These are phyloP conservation scores for Oligia latruncula DNA, from an alignment of 2,888 invertebrate genomes.

Conservation along the genomic window DNA sequence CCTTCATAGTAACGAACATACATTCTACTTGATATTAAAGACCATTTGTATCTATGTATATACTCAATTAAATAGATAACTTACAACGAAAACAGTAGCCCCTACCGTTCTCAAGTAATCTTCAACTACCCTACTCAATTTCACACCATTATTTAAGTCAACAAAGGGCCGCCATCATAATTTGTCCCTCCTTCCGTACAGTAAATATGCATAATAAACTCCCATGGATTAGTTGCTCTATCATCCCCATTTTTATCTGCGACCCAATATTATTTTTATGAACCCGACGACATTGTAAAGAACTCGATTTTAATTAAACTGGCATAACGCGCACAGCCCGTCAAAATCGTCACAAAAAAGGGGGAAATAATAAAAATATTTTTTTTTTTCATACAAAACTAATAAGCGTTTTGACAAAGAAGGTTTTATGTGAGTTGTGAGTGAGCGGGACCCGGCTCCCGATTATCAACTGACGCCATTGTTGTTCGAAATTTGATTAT, in stretches of 20 bases:
- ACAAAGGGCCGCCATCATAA: slow-evolving; percentile 80
- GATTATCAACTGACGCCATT: slow-evolving; percentile 87
- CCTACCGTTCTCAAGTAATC: slow-evolving; percentile 46
- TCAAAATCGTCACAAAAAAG: slow-evolving; percentile 65
- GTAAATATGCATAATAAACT: slow-evolving; percentile 78
- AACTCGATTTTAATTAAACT: slow-evolving; percentile 86
- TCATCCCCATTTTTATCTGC: slow-evolving; percentile 66
- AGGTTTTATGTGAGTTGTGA: slow-evolving; percentile 80
- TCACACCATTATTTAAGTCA: slow-evolving; percentile 84
- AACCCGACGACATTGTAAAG: slow-evolving; percentile 76
- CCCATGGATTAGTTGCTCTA: slow-evolving; percentile 56
- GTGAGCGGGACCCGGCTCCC: slow-evolving; percentile 78
- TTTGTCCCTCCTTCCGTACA: slow-evolving; percentile 75
- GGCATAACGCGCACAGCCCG: slow-evolving; percentile 78
- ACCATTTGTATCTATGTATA: not conserved
- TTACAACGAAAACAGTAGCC: slow-evolving; percentile 50
- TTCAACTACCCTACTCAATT: slow-evolving; percentile 73
- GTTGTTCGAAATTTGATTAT: slow-evolving; percentile 86
- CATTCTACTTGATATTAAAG: not conserved
- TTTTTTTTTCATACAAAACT: slow-evolving; percentile 71
- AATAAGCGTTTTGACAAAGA: slow-evolving; percentile 83
- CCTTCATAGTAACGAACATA: too few species aligned
- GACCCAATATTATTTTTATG: slow-evolving; percentile 86
- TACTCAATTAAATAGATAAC: slow-evolving; percentile 47
- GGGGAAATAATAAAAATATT: slow-evolving; percentile 68